Conservation (phyloP, 1,140 invertebrate genomes). For the Ceratina australensis region DNA sequence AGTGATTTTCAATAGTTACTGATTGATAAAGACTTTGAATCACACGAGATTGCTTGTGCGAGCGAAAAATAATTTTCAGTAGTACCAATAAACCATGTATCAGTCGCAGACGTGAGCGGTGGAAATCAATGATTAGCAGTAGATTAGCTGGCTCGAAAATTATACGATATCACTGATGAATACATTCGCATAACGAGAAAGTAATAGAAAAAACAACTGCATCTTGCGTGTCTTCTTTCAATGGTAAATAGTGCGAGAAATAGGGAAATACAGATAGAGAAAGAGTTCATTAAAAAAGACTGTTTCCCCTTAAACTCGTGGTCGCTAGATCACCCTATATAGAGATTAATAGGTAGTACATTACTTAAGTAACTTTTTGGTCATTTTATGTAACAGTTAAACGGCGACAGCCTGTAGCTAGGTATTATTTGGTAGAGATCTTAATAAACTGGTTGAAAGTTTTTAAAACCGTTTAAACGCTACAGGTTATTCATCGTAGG, state of each 20-base stretch:
- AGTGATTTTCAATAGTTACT: background rate
- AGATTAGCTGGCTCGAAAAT: background rate
- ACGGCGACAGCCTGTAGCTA: conserved; percentile 61
- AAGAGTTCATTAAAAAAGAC: conserved; percentile 55
- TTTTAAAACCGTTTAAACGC: conserved; percentile 66
- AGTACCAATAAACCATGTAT: background rate
- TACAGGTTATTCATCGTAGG: conserved; percentile 55
- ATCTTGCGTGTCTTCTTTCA: conserved; percentile 44
- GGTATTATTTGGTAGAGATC: conserved; percentile 62
- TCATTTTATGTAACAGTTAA: conserved; percentile 71
- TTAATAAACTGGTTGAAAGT: conserved; percentile 63
- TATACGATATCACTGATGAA: background rate
- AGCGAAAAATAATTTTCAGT: background rate
- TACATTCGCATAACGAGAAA: background rate
- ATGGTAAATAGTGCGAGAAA: conserved; percentile 24
- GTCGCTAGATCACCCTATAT: conserved; percentile 66
- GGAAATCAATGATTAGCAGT: background rate
- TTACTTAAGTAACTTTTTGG: conserved; percentile 65
- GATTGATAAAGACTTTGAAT: background rate
- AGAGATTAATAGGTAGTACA: conserved; percentile 68
- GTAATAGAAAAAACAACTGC: conserved; percentile 2
- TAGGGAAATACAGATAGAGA: conserved; percentile 24
- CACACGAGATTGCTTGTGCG: background rate
- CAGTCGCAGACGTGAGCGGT: background rate
- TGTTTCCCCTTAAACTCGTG: conserved; percentile 51